Evolutionary conservation across 2,113 vertebrate genomes (phyloP).

Genomic region (Pelmatolapia mariae): DNA sequence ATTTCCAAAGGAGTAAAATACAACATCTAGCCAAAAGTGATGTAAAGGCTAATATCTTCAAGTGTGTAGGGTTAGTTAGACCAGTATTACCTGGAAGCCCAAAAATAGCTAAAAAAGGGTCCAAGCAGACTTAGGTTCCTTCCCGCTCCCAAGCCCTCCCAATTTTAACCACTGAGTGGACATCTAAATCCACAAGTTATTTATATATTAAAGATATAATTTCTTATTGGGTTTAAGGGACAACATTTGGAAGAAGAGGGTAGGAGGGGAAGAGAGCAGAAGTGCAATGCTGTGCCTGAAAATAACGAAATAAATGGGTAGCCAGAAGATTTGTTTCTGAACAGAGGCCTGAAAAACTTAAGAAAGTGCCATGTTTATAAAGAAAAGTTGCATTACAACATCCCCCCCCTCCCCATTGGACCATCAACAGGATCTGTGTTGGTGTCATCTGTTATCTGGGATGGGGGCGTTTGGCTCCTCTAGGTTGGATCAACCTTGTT

Average conservation of each 20-base stretch:
- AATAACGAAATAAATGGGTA: background rate
- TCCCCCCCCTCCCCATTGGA: rapidly evolving
- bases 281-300: background rate
- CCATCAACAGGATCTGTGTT: background rate
- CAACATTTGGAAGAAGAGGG: background rate
- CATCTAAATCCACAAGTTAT: background rate
- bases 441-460: background rate
- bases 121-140: background rate
- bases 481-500: background rate
- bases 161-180: background rate
- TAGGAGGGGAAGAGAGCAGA: background rate
- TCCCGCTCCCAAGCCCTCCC: background rate
- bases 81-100: background rate
- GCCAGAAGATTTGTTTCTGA: background rate
- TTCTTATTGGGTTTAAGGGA: rapidly evolving
- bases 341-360: background rate
- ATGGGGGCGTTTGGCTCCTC: background rate
- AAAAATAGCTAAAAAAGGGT: background rate
- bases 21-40: background rate
- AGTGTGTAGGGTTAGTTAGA: background rate
- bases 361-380: background rate
- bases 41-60: background rate
- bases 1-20: background rate
- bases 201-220: background rate
- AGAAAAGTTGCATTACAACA: background rate